Evolutionary conservation across 2,113 vertebrate genomes (phyloP), one percentile per base, ranked within the genome.

Genomic region (Athene noctua): DNA sequence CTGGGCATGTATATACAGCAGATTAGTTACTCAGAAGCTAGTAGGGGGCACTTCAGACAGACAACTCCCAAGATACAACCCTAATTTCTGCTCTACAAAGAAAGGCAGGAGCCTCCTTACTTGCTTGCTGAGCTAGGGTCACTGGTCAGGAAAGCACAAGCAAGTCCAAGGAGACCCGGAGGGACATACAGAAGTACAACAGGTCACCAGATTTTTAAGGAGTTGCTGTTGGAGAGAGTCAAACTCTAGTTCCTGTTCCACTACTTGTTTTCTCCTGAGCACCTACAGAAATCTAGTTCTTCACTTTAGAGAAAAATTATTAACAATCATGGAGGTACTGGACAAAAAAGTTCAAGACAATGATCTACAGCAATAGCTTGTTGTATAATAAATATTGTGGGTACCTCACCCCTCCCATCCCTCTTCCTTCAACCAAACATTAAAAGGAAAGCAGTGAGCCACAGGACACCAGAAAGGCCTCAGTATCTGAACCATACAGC

Each of bases 401-500:
- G n/a, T 20, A 46, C 26, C 40, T 51, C 26, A 68, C 4, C 9
- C 29, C 13, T 83, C 49, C n/a, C 38, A 26, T 36, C 27, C 63
- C 36, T 80, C 62, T 67, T 91, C 40, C 49, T 80, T 11, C 32
- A 73, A 6, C 19, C 54, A 70, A 55, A 55, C 1, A 0, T 32
- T 42, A 12, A 29, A 67, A 61, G 23, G 34, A 80, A 70, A 80
- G 67, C 77, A 73, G 49, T 4, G 38, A 73, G 59, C 40, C n/a
- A 30, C 4, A 36, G 67, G 25, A 44, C 27, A 25, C 19, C 54
- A 86, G 58, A 30, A 59, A 54, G 42, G 77, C 59, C 65, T 47
- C 0, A 0, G 26, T 55, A 29, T 17, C 51, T 16, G 52, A 90
- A 51, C 15, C 32, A 34, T 1, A 30, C 19, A 63, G 27, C 7